Evolutionary conservation across 2,888 invertebrate species (phyloP).

Genomic region (Lasioglossum marginatum): DNA sequence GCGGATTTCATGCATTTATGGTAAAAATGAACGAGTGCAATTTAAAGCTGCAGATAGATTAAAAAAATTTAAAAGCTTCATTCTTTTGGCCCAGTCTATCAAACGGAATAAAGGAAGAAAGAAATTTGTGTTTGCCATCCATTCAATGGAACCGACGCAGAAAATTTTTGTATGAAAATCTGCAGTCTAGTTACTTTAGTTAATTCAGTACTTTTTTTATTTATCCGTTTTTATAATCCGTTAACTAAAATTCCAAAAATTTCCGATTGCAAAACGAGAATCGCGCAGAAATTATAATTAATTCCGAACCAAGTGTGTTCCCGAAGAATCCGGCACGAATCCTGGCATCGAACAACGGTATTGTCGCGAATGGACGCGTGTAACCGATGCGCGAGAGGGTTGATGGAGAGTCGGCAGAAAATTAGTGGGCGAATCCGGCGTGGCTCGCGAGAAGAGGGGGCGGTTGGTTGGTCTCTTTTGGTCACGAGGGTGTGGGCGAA

Average conservation of each 20-base stretch:
- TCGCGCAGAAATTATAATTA: not conserved
- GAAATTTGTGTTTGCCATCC: too few relatives aligned
- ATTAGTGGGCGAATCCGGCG: slow-evolving; percentile 8
- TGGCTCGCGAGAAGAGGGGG: not conserved
- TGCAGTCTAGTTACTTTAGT: too few relatives aligned
- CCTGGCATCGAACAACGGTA: slow-evolving; percentile 16
- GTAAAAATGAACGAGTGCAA: too few relatives aligned
- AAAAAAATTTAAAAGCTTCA: too few relatives aligned
- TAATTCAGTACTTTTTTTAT: too few relatives aligned
- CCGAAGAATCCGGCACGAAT: not conserved
- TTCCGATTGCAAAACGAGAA: not conserved
- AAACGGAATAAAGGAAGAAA: too few relatives aligned
- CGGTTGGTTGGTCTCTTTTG: slow-evolving; percentile 23
- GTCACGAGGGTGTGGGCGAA: not conserved
- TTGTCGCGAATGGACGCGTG: slow-evolving; percentile 15
- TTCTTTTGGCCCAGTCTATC: accelerated
- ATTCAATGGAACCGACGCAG: too few relatives aligned
- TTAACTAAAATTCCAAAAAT: not conserved
- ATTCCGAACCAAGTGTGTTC: not conserved
- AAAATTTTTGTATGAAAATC: too few relatives aligned
- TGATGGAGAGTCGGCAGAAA: slow-evolving; percentile 4
- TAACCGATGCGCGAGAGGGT: not conserved
- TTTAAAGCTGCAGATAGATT: too few relatives aligned
- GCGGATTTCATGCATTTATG: too few relatives aligned
- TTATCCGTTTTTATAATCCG: too few relatives aligned